These are phyloP conservation scores for Tiliqua scincoides DNA, from an alignment of 2,113 vertebrate genomes.

Conservation along the genomic window DNA sequence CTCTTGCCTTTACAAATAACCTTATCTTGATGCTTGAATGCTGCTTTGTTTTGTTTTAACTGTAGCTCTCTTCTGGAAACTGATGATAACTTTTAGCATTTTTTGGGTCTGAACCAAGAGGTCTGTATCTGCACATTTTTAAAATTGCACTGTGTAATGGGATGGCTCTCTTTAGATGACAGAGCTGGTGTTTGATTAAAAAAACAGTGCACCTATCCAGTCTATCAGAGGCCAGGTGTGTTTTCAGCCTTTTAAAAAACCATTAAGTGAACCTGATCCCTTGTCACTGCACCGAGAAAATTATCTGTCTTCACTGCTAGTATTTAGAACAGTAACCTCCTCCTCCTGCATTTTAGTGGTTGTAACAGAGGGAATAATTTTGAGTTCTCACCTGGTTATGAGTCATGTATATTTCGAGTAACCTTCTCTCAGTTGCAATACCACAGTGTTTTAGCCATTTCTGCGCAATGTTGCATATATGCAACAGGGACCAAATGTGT, in stretches of 20 bases:
- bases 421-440: conserved; percentile 22
- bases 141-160: background rate
- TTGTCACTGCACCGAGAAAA: conserved; percentile 33
- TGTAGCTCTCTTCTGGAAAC: background rate
- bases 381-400: conserved; percentile 26
- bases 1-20: too few relatives aligned
- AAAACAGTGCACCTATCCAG: background rate
- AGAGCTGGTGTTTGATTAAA: background rate
- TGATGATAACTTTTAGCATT: background rate
- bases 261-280: background rate
- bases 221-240: background rate
- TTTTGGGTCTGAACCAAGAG: background rate
- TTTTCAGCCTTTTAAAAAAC: background rate
- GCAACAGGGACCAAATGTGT: too few relatives aligned
- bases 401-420: conserved; percentile 21
- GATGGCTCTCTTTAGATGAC: background rate
- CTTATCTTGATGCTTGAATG: too few relatives aligned
- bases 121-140: background rate
- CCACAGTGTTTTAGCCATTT: conserved; percentile 36
- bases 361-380: conserved; percentile 11
- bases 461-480: too few relatives aligned
- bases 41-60: background rate
- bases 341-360: conserved; percentile 31
- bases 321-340: conserved; percentile 58
- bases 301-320: conserved; percentile 17